Conservation (phyloP, 2,113 vertebrate genomes). For the Anas platyrhynchos region DNA sequence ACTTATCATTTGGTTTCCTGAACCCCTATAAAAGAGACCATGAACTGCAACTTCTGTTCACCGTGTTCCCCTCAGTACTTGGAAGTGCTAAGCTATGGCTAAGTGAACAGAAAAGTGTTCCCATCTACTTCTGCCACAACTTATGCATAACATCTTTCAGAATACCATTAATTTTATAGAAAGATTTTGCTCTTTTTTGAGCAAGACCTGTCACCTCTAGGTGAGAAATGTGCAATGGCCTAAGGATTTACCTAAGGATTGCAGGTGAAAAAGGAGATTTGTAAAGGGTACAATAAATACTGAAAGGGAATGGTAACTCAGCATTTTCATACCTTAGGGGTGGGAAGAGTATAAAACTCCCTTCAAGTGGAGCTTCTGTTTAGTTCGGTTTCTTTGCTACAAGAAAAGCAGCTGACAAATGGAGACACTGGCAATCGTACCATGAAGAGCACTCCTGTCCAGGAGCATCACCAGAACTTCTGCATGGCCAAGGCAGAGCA, state of each 20-base stretch:
- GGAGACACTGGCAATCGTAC: neutral
- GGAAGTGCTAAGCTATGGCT: neutral
- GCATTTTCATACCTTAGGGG: neutral
- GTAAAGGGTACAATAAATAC: neutral
- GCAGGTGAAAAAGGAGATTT: neutral
- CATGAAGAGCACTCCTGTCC: neutral
- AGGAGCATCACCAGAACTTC: no score
- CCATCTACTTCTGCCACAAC: neutral
- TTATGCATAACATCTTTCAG: neutral
- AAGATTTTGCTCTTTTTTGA: neutral
- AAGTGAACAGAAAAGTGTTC: neutral
- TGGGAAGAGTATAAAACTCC: neutral
- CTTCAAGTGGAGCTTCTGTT: neutral
- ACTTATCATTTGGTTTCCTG: neutral
- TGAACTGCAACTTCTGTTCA: neutral
- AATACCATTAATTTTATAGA: neutral
- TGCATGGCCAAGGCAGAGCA: neutral
- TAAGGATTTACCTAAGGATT: neutral
- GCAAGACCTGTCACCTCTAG: neutral
- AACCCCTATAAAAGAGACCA: neutral
- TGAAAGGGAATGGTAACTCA: neutral
- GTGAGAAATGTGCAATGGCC: neutral
- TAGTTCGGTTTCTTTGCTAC: neutral
- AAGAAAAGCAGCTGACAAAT: neutral
- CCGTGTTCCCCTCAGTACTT: neutral